Evolutionary conservation across 2,797 vertebrate genomes (phyloP), one percentile per base, ranked within the genome.

Genomic region (Lepus townsendii): DNA sequence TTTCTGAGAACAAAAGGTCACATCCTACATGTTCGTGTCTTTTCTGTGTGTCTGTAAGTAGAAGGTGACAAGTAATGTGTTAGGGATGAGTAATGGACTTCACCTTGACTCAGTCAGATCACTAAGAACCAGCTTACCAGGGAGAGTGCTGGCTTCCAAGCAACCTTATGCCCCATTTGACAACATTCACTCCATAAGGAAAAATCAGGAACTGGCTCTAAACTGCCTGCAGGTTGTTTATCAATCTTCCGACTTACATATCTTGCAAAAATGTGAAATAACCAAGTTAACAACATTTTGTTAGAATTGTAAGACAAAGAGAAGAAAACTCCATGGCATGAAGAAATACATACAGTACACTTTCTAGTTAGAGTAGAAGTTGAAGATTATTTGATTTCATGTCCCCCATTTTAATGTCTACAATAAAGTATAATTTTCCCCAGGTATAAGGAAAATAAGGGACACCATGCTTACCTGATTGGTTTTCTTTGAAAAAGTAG

Each of bases 1-100:
- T 27, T 93, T 96, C 84, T 63, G 77, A 96, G 76, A 94, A 96
- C 2, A 65, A 93, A 78, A 22, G 9, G 16, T 73, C 71, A 97
- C 63, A 30, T 91, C 93, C 62, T 94, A 77, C 50, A 66, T 35
- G 57, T 80, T 42, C 54, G 5, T 65, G 22, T 90, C 35, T 69
- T 32, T 96, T 69, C 30, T 90, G 10, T 82, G 66, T 22, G 63
- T 94, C 87, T 84, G 26, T 83, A 52, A 76, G 35, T 77, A 91
- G 68, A 87, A 94, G 87, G 5, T 27, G 89, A 7, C 52, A 87
- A 66, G 35, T 35, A 52, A 47, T 77, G 22, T 9, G 30, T 76
- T 86, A 95, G 82, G 42, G 16, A 72, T 63, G 26, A 60, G 50
- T 63, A 57, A 60, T 52, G 60, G 91, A 22, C 35, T 24, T 71